Evolutionary conservation across 1,140 invertebrate genomes (phyloP).

Genomic region (Diachasmimorpha longicaudata): DNA sequence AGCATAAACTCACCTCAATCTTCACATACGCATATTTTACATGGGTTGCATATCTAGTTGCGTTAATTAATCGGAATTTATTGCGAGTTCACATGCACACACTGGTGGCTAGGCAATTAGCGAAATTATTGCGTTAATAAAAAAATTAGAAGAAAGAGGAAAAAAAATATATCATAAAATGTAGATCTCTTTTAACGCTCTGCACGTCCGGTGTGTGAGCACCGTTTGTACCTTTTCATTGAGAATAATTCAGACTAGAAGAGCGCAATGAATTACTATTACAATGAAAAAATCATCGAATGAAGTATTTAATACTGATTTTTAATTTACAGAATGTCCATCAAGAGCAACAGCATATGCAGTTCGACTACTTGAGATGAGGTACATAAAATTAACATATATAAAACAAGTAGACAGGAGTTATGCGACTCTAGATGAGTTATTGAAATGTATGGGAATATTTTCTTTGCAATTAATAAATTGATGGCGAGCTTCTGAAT

Average conservation of each 20-base stretch:
- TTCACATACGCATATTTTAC: neutral
- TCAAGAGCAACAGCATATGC: neutral
- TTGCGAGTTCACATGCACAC: constrained; percentile 29
- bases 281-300: neutral
- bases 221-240: neutral
- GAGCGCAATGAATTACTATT: neutral
- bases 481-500: no score
- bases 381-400: constrained; percentile 30
- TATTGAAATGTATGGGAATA: no score
- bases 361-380: neutral
- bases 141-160: constrained; percentile 5
- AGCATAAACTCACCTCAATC: neutral
- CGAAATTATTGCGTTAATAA: constrained; percentile 28
- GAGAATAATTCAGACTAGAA: neutral
- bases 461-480: no score
- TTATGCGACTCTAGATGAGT: no score
- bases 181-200: constrained; percentile 23
- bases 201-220: constrained; percentile 9
- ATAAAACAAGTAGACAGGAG: no score
- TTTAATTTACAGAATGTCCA: neutral
- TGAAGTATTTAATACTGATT: neutral
- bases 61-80: constrained; percentile 30
- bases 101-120: constrained; percentile 22
- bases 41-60: constrained; percentile 19
- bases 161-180: constrained; percentile 13